phyloP scores from a whole-genome alignment of 1,140 invertebrate genomes.

The Drosophila aff. region DNA sequence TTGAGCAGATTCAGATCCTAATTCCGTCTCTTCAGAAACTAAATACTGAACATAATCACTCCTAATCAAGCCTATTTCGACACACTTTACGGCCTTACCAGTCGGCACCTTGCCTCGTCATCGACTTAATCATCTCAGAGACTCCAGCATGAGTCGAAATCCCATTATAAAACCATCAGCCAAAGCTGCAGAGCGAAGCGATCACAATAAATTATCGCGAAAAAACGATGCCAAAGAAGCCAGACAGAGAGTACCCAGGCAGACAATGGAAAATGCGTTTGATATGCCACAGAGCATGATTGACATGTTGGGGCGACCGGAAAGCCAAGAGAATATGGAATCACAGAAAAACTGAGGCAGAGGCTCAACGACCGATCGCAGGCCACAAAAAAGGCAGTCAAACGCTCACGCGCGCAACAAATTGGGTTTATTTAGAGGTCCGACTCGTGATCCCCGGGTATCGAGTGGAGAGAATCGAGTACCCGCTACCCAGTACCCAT shows the following conservation, averaged over 20 bases:
- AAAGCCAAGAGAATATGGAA: slow-evolving; percentile 54
- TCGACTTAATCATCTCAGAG: slow-evolving; percentile 17
- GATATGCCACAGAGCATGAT: slow-evolving; percentile 53
- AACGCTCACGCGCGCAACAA: slow-evolving; percentile 73
- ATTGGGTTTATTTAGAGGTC: slow-evolving; percentile 67
- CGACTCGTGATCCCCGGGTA: slow-evolving; percentile 21
- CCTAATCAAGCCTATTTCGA: slow-evolving; percentile 25
- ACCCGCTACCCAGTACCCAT: slow-evolving; percentile 21
- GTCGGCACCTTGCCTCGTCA: slow-evolving; percentile 35
- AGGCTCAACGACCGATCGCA: slow-evolving; percentile 32
- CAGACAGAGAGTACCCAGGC: slow-evolving; percentile 29
- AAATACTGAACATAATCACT: slow-evolving; percentile 10
- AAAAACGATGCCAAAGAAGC: slow-evolving; percentile 19
- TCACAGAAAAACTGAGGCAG: slow-evolving; percentile 4
- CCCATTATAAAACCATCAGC: slow-evolving; percentile 66
- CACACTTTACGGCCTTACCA: slow-evolving; percentile 15
- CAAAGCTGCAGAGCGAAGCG: slow-evolving; percentile 62
- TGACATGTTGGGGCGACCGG: slow-evolving; percentile 72
- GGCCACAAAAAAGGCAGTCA: slow-evolving; percentile 30
- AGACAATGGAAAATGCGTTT: slow-evolving; percentile 55
- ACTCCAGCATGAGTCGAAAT: slow-evolving; percentile 16
- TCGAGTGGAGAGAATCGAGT: not conserved
- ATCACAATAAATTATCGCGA: slow-evolving; percentile 52
- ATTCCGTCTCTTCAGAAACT: not conserved
- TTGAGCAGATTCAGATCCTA: not conserved